These are phyloP conservation scores for Drosophila ananassae DNA, from an alignment of 1,140 invertebrate genomes.

Conservation along the genomic window DNA sequence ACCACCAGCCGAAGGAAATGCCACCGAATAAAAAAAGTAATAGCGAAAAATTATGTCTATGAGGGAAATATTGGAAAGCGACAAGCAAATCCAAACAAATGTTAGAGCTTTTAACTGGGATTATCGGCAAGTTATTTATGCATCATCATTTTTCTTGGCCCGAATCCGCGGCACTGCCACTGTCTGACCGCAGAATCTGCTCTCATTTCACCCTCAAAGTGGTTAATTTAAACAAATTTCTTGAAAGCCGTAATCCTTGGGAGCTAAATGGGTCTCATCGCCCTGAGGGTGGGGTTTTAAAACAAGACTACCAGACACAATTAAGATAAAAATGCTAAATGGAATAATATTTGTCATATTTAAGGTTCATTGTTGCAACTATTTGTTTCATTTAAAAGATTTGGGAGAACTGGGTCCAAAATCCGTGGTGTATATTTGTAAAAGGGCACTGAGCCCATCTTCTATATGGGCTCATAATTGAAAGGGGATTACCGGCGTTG, in stretches of 20 bases:
- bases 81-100: conserved; percentile 75
- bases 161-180: conserved; percentile 23
- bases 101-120: conserved; percentile 77
- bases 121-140: conserved; percentile 77
- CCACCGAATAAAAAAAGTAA: conserved; percentile 35
- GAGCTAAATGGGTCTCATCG: neutral
- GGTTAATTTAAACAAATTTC: conserved; percentile 13
- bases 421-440: no score
- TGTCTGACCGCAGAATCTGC: conserved; percentile 32
- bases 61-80: conserved; percentile 59
- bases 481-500: conserved; percentile 40
- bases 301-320: neutral
- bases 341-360: neutral
- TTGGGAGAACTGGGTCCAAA: no score
- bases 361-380: neutral
- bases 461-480: conserved; percentile 30
- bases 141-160: conserved; percentile 66
- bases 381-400: neutral
- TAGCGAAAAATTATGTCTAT: conserved; percentile 63
- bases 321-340: neutral
- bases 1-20: conserved; percentile 32
- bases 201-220: conserved; percentile 5
- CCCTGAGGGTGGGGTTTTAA: neutral
- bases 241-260: neutral
- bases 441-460: no score